Conservation (phyloP, 2,113 vertebrate species). For the Aythya baeri region DNA sequence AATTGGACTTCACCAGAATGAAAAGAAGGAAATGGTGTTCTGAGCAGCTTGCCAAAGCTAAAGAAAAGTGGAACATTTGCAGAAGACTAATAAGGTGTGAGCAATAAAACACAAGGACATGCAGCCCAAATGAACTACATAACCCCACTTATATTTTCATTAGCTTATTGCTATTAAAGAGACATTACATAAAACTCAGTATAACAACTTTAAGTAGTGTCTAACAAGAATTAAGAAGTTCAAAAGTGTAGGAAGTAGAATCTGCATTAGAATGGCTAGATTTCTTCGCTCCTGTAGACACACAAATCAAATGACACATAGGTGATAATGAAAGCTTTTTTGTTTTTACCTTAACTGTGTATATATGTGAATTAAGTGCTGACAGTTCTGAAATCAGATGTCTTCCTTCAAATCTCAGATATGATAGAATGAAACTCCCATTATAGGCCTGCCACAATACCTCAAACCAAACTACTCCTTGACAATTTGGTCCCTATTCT, state of each 20-base stretch:
- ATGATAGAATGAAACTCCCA: neutral
- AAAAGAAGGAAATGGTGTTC: constrained; percentile 83
- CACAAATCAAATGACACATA: neutral
- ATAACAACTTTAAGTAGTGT: neutral
- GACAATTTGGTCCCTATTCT: neutral
- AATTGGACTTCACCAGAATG: constrained; percentile 74
- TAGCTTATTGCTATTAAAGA: neutral
- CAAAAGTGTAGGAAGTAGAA: neutral
- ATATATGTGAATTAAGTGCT: neutral
- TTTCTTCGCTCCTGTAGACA: neutral
- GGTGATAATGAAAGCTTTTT: neutral
- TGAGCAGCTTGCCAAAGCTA: constrained; percentile 73
- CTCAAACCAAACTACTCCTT: neutral
- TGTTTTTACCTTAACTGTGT: neutral
- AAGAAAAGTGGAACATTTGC: constrained; percentile 69
- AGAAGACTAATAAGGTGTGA: constrained; percentile 51
- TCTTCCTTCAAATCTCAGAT: neutral
- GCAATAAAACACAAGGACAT: constrained; percentile 44
- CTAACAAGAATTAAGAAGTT: neutral
- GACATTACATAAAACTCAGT: neutral
- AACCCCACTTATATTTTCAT: constrained; percentile 5
- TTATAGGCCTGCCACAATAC: neutral
- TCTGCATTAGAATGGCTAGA: neutral
- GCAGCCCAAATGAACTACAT: constrained; percentile 17
- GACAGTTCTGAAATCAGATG: neutral